Evolutionary conservation across 2,113 vertebrate genomes (phyloP).

Genomic region (Gavialis gangeticus): DNA sequence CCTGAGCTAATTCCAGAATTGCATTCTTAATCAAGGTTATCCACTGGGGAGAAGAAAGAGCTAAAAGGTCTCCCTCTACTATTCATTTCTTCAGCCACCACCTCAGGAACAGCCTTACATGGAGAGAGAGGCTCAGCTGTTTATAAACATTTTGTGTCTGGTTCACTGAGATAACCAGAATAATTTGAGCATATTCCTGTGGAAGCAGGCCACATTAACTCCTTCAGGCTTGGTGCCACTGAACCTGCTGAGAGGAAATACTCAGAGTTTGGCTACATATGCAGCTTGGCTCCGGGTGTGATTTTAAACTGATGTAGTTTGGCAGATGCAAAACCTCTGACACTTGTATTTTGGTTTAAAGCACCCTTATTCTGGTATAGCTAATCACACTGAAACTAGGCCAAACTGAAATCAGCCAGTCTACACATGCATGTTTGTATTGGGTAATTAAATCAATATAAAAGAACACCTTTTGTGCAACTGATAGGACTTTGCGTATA

Average conservation of each 20-base stretch:
- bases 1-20: neutral
- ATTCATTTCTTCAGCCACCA: neutral
- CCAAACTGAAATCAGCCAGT: neutral
- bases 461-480: neutral
- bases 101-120: neutral
- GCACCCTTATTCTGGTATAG: neutral
- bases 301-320: neutral
- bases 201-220: neutral
- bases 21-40: neutral
- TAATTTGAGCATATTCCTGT: neutral
- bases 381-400: neutral
- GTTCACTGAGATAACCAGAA: neutral
- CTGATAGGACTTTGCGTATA: neutral
- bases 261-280: neutral
- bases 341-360: neutral
- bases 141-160: neutral
- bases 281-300: neutral
- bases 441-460: neutral
- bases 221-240: neutral
- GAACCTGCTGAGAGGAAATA: neutral
- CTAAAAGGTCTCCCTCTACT: neutral
- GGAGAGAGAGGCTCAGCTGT: neutral
- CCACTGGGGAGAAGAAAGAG: neutral
- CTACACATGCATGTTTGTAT: neutral
- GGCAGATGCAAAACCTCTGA: neutral